These are phyloP conservation scores for Oscheius onirici DNA, from an alignment of 2,888 invertebrate species.

Conservation along the genomic window DNA sequence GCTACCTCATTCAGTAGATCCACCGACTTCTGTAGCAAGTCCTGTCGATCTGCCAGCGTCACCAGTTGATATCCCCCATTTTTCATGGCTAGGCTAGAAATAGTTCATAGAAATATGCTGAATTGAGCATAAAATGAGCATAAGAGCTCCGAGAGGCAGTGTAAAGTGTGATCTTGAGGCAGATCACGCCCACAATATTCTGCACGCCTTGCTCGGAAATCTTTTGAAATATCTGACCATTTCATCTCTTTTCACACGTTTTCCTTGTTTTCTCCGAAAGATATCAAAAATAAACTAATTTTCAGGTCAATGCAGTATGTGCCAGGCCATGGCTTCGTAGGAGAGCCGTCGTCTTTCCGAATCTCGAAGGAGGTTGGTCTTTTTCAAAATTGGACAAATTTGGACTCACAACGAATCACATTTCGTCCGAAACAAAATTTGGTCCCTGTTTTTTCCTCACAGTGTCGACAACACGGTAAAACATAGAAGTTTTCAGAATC, in stretches of 20 bases:
- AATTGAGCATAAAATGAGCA: background rate
- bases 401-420: background rate
- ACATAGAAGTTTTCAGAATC: constrained; percentile 30
- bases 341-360: background rate
- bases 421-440: background rate
- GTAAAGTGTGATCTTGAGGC: constrained; percentile 2
- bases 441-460: background rate
- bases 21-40: constrained; percentile 49
- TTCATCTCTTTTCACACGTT: background rate
- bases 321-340: constrained; percentile 29
- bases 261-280: background rate
- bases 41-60: constrained; percentile 42
- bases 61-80: constrained; percentile 33
- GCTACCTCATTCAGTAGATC: constrained; percentile 56
- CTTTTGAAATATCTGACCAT: background rate
- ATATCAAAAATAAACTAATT: background rate
- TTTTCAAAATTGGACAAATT: constrained; percentile 1
- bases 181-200: background rate
- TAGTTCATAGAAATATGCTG: background rate
- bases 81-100: background rate
- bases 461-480: background rate
- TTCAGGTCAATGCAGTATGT: constrained; percentile 26
- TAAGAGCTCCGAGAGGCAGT: background rate
- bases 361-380: background rate
- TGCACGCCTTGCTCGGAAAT: background rate